phyloP scores from a whole-genome alignment of 2,888 invertebrate species.

The Cylloceria caligata region DNA sequence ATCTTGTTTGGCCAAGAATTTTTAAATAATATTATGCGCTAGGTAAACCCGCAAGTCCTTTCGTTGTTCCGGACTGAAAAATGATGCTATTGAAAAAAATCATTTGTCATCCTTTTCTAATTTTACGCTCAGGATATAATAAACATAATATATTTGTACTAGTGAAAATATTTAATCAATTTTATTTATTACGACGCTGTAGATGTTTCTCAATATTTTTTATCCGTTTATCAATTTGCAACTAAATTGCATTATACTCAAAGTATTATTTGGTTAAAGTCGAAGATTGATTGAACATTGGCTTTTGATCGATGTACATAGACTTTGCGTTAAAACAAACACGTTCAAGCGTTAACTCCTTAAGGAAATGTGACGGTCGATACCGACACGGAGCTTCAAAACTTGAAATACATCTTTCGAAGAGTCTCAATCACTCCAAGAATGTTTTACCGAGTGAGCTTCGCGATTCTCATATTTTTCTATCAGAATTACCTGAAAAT shows the following conservation, averaged over 20 bases:
- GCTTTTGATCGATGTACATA: too few species aligned
- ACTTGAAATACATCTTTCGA: too few species aligned
- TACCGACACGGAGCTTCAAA: too few species aligned
- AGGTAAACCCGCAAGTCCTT: not conserved
- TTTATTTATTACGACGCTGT: not conserved
- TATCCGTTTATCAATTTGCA: not conserved
- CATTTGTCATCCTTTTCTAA: not conserved
- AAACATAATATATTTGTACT: not conserved
- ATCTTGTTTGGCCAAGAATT: conserved; percentile 12
- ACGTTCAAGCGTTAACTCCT: too few species aligned
- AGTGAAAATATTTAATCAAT: conserved; percentile 4
- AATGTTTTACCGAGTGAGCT: too few species aligned
- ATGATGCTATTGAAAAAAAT: not conserved
- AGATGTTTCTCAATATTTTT: not conserved
- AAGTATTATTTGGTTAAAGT: not conserved
- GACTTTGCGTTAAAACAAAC: too few species aligned
- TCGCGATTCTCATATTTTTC: too few species aligned
- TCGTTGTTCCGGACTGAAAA: not conserved
- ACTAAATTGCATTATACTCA: not conserved
- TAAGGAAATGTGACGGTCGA: too few species aligned
- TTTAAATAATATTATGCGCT: not conserved
- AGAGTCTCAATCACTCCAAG: too few species aligned
- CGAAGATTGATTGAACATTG: not conserved
- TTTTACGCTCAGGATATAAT: not conserved
- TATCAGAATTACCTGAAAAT: too few species aligned